Base-by-base conservation (phyloP, 2,113 vertebrate genomes). In the Rhodinocichla rosea region DNA sequence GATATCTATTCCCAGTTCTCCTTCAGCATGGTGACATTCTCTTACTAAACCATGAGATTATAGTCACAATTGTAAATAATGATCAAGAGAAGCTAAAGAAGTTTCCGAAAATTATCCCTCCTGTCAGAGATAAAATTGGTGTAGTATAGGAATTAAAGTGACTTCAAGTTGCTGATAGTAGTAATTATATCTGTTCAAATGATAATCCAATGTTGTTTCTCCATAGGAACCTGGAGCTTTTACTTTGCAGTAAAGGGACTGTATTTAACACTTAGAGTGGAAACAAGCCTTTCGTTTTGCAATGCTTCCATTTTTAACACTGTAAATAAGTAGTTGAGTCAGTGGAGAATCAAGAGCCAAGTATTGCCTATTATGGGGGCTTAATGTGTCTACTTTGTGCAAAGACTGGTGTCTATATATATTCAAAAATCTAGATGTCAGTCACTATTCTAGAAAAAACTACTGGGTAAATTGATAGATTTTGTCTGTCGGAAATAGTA, bases 141-240 rank as follows among this genome's bases (percentile, higher is more conserved):
- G 0, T 63, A 67, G 15, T 49, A 53, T 15, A 82, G 71, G 62
- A 95, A 94, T 85, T 93, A 91, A 94, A 92, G 63, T 80, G 32
- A 73, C 80, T 92, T 83, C 65, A 65, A 60, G 39, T 64, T 92
- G 62, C 82, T 94, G 83, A 91, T 94, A 91, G 71, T 63, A 94
- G 73, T 78, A 92, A 93, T 91, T 91, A 83, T 73, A 92, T 83
- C 65, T 87, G 59, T 94, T 92, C 67, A 93, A 93, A 93, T 78
- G 26, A 87, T 93, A 95, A 95, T 85, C 68, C 68, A 92, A 3
- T 40, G 19, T 87, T 94, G 27, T 52, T 94, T 87, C 56, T 92
- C 45, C 1, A 15, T 63, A 79, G 67, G 65, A 93, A 93, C 49
- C 40, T 69, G 71, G 83, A 96, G 73, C 47, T 70, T 93, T 92